A percentile compares a stretch with the other conserved stretches of the same genome.
phyloP scores from a whole-genome alignment of 2,797 vertebrate species.

The Lerista edwardsae region DNA sequence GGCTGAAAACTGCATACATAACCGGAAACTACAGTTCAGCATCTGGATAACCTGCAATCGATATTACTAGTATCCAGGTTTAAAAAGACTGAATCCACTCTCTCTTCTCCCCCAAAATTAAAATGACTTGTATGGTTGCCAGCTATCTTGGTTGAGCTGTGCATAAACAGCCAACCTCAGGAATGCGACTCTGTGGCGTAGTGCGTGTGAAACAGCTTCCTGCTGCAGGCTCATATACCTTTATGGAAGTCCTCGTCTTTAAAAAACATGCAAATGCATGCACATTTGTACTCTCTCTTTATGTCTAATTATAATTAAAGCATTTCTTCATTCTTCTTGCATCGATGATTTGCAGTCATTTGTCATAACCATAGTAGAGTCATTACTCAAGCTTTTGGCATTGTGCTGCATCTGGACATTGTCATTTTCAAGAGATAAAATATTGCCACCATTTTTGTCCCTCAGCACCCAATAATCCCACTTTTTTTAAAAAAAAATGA shows the following conservation, averaged over 20 bases:
- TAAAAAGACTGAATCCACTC: background rate
- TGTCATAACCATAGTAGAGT: constrained; percentile 38
- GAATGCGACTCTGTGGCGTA: background rate
- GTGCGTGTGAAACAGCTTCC: background rate
- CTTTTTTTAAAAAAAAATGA: constrained; percentile 21
- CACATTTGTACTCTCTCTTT: background rate
- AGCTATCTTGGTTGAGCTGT: background rate
- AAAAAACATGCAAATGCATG: background rate
- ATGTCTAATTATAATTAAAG: constrained; percentile 27
- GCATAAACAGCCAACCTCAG: background rate
- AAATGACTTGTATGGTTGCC: no score
- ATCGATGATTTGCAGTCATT: constrained; percentile 38
- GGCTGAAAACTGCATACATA: background rate
- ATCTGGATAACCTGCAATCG: no score
- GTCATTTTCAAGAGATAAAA: constrained; percentile 49
- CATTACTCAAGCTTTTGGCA: constrained; percentile 40
- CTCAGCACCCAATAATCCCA: constrained; percentile 29
- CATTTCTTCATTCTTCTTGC: constrained; percentile 3
- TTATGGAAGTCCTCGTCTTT: background rate
- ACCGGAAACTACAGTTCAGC: background rate
- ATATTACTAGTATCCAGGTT: background rate
- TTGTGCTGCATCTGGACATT: constrained; percentile 44
- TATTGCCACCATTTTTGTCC: constrained; percentile 37
- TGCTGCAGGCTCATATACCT: background rate
- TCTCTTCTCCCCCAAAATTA: background rate